These are phyloP conservation scores for Mobula birostris DNA, from an alignment of 2,113 vertebrate genomes.

Conservation along the genomic window DNA sequence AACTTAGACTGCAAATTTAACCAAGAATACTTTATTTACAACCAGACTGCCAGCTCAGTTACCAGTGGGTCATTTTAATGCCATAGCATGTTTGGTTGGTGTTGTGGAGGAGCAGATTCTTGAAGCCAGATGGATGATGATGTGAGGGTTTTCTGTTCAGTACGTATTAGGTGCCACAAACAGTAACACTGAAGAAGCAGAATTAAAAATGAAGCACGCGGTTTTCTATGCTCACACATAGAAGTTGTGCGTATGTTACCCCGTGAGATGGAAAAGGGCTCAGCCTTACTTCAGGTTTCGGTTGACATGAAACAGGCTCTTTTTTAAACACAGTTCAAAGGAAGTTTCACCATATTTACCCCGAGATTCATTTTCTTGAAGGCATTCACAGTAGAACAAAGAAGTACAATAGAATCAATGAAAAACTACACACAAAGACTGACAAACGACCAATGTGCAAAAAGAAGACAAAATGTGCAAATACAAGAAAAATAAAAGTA, in stretches of 20 bases:
- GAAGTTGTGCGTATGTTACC: not conserved
- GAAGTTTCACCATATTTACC: too few species aligned
- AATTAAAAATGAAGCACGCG: not conserved
- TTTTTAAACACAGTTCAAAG: too few species aligned
- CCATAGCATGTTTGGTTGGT: not conserved
- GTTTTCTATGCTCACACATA: not conserved
- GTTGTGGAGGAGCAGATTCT: not conserved
- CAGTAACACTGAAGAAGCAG: not conserved
- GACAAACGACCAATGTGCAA: too few species aligned
- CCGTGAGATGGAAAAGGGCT: not conserved
- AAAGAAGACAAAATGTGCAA: too few species aligned
- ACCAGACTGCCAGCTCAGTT: not conserved
- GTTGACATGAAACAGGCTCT: not conserved
- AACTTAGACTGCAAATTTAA: not conserved
- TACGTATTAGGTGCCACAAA: not conserved
- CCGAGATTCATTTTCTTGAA: too few species aligned
- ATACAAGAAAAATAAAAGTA: too few species aligned
- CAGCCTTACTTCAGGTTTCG: not conserved
- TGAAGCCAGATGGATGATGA: not conserved
- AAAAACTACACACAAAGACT: too few species aligned
- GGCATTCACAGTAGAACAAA: too few species aligned
- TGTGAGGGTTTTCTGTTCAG: not conserved
- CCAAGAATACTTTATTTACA: not conserved
- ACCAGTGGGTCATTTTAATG: not conserved
- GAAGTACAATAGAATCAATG: too few species aligned